Evolutionary conservation across 2,797 vertebrate genomes (phyloP).

Genomic region (Notolepis coatsorum): DNA sequence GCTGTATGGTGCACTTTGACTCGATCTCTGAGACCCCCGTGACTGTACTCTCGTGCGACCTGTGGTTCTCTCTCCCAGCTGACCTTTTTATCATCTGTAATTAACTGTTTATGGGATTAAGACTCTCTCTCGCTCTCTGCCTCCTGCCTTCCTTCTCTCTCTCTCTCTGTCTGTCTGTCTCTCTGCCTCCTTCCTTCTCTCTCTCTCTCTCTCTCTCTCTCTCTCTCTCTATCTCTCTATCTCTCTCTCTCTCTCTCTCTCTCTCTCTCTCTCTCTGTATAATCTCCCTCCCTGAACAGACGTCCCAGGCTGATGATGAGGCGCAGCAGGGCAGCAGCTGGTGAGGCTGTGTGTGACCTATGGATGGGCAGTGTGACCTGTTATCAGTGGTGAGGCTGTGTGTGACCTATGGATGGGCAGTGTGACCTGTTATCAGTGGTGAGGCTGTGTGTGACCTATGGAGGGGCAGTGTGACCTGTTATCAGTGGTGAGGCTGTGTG

Average conservation of each 20-base stretch:
- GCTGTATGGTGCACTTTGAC: conserved; percentile 19
- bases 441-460: no score
- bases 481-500: no score
- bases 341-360: no score
- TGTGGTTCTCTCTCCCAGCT: not conserved
- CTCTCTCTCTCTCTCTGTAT: no score
- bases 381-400: no score
- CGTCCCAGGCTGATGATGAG: conserved; percentile 28
- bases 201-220: not conserved
- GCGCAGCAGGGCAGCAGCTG: conserved; percentile 28
- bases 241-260: no score
- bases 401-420: no score
- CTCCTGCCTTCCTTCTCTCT: not conserved
- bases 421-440: no score
- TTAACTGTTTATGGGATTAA: no score
- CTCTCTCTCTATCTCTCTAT: conserved; percentile 1
- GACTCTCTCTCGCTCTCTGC: not conserved
- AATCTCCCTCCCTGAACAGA: conserved; percentile 2
- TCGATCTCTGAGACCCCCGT: not conserved
- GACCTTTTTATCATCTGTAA: not conserved
- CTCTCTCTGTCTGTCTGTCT: not conserved
- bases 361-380: no score
- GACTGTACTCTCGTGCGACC: not conserved
- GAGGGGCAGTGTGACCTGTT: no score
- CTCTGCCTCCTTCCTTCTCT: not conserved